Conservation (phyloP, 2,113 vertebrate species). For the Halcyon malimbica region DNA sequence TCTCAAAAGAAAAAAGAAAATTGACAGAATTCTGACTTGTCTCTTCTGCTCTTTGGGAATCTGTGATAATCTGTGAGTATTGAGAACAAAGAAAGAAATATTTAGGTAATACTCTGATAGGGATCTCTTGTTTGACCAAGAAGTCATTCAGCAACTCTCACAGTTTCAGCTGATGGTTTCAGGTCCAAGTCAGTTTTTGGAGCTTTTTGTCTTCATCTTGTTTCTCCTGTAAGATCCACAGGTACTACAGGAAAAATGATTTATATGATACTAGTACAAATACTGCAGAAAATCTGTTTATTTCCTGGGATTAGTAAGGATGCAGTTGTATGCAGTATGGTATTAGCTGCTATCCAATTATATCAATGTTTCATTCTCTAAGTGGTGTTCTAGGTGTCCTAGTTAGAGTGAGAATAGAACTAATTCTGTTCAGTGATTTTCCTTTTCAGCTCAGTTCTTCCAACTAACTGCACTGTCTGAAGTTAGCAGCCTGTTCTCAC, state of each 20-base stretch:
- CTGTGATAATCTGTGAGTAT: background rate
- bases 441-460: no score
- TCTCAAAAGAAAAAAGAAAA: background rate
- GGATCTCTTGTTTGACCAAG: background rate
- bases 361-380: background rate
- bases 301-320: background rate
- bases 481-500: no score
- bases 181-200: background rate
- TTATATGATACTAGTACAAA: background rate
- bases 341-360: conserved; percentile 18
- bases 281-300: background rate
- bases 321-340: background rate
- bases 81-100: background rate
- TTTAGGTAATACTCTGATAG: background rate
- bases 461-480: no score
- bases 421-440: no score
- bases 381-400: background rate
- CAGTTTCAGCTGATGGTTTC: background rate
- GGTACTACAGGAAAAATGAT: background rate
- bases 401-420: no score
- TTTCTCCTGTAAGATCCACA: background rate
- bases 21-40: background rate
- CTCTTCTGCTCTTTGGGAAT: background rate
- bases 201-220: background rate
- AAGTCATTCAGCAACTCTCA: background rate